phyloP scores from a whole-genome alignment of 2,113 vertebrate species.

The Eublepharis macularius region DNA sequence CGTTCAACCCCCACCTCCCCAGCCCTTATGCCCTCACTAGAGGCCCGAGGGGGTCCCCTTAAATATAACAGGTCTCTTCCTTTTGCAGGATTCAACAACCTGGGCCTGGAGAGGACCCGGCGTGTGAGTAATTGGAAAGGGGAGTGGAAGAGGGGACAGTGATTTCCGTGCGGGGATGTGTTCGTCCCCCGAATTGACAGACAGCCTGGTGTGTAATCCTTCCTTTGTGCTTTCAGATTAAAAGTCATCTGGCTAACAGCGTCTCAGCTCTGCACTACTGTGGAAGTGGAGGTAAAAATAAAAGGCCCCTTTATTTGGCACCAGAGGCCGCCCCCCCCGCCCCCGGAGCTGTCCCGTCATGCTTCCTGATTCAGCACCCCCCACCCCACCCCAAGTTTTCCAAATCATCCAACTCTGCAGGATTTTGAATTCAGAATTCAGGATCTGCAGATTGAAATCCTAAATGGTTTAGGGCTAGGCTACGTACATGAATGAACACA shows the following conservation, averaged over 20 bases:
- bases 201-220: not conserved
- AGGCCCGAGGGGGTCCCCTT: not conserved
- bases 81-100: constrained; percentile 68
- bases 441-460: not conserved
- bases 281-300: constrained; percentile 80
- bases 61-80: not conserved
- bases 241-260: constrained; percentile 83
- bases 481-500: too few relatives aligned
- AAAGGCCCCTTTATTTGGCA: not conserved
- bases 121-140: constrained; percentile 65
- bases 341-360: not conserved
- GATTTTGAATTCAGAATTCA: not conserved
- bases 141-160: not conserved
- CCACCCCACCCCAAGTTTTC: not conserved
- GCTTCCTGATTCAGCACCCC: not conserved
- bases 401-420: too few relatives aligned
- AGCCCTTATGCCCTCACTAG: not conserved
- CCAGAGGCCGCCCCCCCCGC: too few relatives aligned
- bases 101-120: constrained; percentile 76
- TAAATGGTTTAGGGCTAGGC: too few relatives aligned
- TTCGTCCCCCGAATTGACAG: not conserved
- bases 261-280: constrained; percentile 82
- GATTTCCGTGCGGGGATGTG: not conserved
- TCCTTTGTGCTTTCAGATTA: constrained; percentile 44
- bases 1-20: not conserved